Evolutionary conservation across 2,888 invertebrate genomes (phyloP).

Genomic region (Scaptomyza reducta): DNA sequence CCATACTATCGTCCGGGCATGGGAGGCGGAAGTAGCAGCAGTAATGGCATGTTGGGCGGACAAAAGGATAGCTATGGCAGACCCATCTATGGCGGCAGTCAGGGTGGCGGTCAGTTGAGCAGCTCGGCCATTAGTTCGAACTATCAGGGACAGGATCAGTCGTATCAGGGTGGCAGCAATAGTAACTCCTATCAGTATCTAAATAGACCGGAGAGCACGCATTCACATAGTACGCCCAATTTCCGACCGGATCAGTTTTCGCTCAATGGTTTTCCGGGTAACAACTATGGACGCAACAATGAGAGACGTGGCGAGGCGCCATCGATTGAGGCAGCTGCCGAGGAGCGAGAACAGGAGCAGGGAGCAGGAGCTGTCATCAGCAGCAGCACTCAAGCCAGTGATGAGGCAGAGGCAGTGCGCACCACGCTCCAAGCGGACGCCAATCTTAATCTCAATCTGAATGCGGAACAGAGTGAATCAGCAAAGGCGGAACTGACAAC

Average conservation of each 20-base stretch:
- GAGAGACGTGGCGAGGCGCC: conserved; percentile 82
- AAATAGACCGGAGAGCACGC: conserved; percentile 82
- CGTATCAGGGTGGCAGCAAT: conserved; percentile 65
- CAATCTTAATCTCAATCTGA: conserved; percentile 7
- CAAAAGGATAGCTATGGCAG: conserved; percentile 73
- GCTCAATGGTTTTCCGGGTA: conserved; percentile 80
- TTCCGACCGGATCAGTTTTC: conserved; percentile 81
- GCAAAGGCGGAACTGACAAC: conserved; percentile 53
- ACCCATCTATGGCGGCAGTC: conserved; percentile 60
- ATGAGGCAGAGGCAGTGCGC: conserved; percentile 65
- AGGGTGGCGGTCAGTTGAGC: conserved; percentile 42
- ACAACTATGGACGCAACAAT: conserved; percentile 83
- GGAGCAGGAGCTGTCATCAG: conserved; percentile 21
- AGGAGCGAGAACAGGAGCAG: conserved; percentile 32
- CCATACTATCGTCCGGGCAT: conserved; percentile 81
- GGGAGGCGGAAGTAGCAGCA: conserved; percentile 37
- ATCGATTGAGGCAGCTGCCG: conserved; percentile 79
- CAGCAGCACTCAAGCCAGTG: conserved; percentile 75
- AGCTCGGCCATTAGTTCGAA: conserved; percentile 73
- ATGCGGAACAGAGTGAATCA: conserved; percentile 41
- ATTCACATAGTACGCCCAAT: conserved; percentile 70
- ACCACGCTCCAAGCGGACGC: conserved; percentile 66
- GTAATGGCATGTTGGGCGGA: conserved; percentile 34
- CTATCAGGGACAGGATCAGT: conserved; percentile 80
- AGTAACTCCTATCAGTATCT: conserved; percentile 83